These are phyloP conservation scores for Sycobia sp. DNA, from an alignment of 1,140 invertebrate genomes.

Conservation along the genomic window DNA sequence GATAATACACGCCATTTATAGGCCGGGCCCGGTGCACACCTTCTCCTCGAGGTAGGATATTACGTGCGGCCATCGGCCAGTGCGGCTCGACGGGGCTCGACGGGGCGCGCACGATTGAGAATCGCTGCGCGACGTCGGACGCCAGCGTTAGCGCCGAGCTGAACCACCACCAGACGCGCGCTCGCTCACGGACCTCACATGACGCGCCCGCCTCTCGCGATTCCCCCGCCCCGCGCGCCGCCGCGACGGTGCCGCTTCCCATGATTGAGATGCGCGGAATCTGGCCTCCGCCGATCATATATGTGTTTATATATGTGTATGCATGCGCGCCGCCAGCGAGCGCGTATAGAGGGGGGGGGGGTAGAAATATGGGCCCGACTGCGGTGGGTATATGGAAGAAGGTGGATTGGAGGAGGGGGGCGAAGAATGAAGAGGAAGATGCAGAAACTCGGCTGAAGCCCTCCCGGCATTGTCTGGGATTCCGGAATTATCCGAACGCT, in stretches of 20 bases:
- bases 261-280: constrained; percentile 38
- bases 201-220: constrained; percentile 1
- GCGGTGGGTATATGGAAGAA: not conserved
- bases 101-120: too few relatives aligned
- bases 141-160: too few relatives aligned
- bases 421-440: not conserved
- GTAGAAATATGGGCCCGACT: not conserved
- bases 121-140: too few relatives aligned
- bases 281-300: not conserved
- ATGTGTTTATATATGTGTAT: too few relatives aligned
- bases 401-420: not conserved
- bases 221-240: constrained; percentile 36
- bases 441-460: not conserved
- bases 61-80: too few relatives aligned
- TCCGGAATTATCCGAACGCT: too few relatives aligned
- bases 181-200: constrained; percentile 21
- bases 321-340: not conserved
- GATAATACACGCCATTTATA: too few relatives aligned
- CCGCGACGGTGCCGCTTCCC: constrained; percentile 40
- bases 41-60: too few relatives aligned
- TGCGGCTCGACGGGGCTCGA: too few relatives aligned
- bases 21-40: too few relatives aligned
- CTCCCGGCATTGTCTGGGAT: not conserved
- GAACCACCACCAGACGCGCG: too few relatives aligned
- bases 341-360: not conserved